phyloP scores from a whole-genome alignment of 2,113 vertebrate species.

The Trematomus loennbergii region DNA sequence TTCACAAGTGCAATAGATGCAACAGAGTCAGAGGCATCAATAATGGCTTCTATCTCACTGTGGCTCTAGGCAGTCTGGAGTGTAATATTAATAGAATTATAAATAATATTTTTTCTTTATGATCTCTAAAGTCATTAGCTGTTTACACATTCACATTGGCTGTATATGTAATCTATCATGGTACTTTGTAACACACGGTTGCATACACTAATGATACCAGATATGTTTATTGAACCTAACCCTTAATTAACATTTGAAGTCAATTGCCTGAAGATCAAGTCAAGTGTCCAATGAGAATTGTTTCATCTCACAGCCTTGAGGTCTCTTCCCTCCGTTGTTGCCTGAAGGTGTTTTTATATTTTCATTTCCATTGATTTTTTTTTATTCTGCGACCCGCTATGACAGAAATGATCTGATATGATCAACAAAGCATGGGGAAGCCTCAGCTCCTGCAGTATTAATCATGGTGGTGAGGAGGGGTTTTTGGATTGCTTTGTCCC shows the following conservation, averaged over 20 bases:
- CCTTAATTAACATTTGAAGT: background rate
- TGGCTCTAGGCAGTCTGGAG: background rate
- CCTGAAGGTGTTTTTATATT: constrained; percentile 33
- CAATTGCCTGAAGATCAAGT: constrained; percentile 13
- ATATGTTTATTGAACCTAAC: background rate
- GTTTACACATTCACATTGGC: background rate
- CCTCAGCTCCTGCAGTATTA: constrained; percentile 43
- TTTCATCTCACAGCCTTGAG: constrained; percentile 17
- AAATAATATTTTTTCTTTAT: background rate
- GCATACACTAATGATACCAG: background rate
- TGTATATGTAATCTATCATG: background rate
- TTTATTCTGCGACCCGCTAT: constrained; percentile 46
- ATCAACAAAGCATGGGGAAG: constrained; percentile 41
- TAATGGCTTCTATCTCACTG: background rate
- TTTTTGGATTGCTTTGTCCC: constrained; percentile 61
- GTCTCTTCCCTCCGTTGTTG: constrained; percentile 19
- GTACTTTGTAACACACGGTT: background rate
- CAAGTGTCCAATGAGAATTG: constrained; percentile 21
- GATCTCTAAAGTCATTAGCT: background rate
- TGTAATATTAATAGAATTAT: background rate
- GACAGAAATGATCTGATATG: constrained; percentile 57
- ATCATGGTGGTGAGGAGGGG: constrained; percentile 42
- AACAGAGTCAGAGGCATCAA: no score
- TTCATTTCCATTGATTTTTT: constrained; percentile 59
- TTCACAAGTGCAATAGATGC: no score